Evolutionary conservation across 2,888 invertebrate genomes (phyloP), one percentile per base, ranked within the genome.

Genomic region (Leucophenga maculata): DNA sequence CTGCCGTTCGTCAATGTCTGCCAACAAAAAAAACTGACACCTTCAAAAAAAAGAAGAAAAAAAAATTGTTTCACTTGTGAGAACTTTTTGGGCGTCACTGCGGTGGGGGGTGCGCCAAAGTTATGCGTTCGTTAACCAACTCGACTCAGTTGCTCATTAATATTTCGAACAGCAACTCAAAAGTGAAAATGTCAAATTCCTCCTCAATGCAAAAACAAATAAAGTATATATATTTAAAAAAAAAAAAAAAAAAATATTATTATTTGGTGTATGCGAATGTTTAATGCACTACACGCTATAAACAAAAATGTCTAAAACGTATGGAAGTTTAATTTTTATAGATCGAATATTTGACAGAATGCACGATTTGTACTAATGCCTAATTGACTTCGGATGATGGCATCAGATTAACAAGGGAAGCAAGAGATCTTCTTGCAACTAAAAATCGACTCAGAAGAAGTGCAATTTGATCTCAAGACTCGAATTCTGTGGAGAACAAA

Each of bases 161-260:
- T 84, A 83, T 80, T 83, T 77, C 65, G 65, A 65, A 73, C 78
- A 75, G 74, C 71, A 69, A 65, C 74, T 76, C 79, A 80, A 85
- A 85, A 85, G 85, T 85, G 85, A 85, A 85, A 85, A 78, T 83
- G 79, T 79, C 77, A 76, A 81, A 84, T 84, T 76, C 80, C 83
- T 68, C 65, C 83, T 68, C 65, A 71, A 77, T 73, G 75, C 76
- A 65, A 72, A 64, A 72, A 59, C 71, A 70, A 73, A 74, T 62
- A 75, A 67, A 48, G n/a, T n/a, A 46, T n/a, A n/a, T n/a, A 62
- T n/a, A n/a, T n/a, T n/a, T n/a, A 26, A 20, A 44, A 22, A 4
- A 46, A n/a, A 48, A 65, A 65, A 9, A 26, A 22, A 65, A 65
- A 26, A n/a, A 62, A 46, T 26, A 4, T 26, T 26, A 26, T n/a